Base-by-base conservation (phyloP, 2,888 invertebrate species). In the Mythimna ferrago region DNA sequence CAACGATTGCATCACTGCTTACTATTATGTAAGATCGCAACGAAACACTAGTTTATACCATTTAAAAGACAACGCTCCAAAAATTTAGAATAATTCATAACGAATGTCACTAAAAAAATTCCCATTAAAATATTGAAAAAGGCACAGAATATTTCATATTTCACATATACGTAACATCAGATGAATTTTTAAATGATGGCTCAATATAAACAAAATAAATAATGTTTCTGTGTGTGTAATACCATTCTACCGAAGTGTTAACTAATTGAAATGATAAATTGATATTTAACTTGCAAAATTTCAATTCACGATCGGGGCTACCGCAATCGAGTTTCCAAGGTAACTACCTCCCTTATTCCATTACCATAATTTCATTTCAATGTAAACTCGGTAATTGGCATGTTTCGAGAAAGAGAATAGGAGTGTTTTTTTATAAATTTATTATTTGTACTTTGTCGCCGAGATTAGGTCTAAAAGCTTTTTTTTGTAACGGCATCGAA, bases 241-340 rank as follows among this genome's bases (percentile, higher is more conserved):
- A 1, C 14, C 4, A 44, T 44, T 44, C 14, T 6, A 48, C 6
- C 6, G 16, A 48, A 6, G 60, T 76, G 54, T 78, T 65, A 73
- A 58, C 61, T 41, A 64, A 71, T 72, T 76, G 53, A 77, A 82
- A 84, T 57, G 66, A 56, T 68, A 71, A 76, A 76, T 73, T 78
- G 82, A 80, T 84, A 82, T 86, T 77, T 82, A 84, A 85, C 78
- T 78, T 69, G 32, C 32, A 51, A 69, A 70, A 56, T 21, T 14
- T 14, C 6, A 10, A 32, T 54, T 26, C 68, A 61, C 44, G 60
- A 32, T 19, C 16, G 10, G 48, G 7, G 11, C 44, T 54, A 48
- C 69, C 77, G 2, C 44, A 61, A 6, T 19, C 16, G 6, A 2
- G 76, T 76, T 41, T 16, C 76, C 69, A 74, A 48, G 54, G 60